Conservation (phyloP, 2,888 invertebrate genomes). For the Rhorus exstirpatorius region DNA sequence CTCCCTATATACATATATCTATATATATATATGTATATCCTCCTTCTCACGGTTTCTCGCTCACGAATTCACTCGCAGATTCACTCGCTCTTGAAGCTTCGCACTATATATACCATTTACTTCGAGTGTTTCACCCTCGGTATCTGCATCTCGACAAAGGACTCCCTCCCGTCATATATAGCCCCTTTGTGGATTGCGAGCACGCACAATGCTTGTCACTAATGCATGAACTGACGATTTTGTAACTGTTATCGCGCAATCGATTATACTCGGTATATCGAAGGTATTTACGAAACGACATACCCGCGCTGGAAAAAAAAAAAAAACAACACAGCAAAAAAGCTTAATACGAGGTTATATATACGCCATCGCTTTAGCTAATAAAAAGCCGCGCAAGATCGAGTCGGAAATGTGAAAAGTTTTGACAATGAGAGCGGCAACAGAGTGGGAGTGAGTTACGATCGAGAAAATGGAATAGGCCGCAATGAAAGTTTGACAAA, state of each 20-base stretch:
- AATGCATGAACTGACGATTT: constrained; percentile 43
- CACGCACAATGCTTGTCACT: constrained; percentile 47
- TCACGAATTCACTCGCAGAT: constrained; percentile 49
- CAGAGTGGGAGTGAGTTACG: constrained; percentile 15
- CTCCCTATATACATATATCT: no score
- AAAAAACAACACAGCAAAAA: background rate
- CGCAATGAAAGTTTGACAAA: constrained; percentile 53
- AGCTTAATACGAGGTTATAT: no score
- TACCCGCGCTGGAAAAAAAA: background rate
- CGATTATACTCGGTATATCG: constrained; percentile 16
- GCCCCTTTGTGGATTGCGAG: constrained; percentile 40
- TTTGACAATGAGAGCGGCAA: constrained; percentile 35
- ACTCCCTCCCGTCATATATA: constrained; percentile 38
- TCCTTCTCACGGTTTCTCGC: constrained; percentile 36
- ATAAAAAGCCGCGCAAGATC: constrained; percentile 9
- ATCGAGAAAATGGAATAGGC: constrained; percentile 51
- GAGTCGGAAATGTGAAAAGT: constrained; percentile 41
- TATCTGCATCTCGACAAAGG: constrained; percentile 75
- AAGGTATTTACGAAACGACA: background rate
- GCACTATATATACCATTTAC: constrained; percentile 28
- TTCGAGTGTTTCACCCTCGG: constrained; percentile 44
- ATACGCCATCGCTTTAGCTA: background rate
- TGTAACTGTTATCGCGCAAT: constrained; percentile 44
- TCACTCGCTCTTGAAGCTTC: constrained; percentile 46
- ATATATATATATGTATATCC: no score